phyloP scores from a whole-genome alignment of 2,113 vertebrate genomes.

The Perca flavescens region DNA sequence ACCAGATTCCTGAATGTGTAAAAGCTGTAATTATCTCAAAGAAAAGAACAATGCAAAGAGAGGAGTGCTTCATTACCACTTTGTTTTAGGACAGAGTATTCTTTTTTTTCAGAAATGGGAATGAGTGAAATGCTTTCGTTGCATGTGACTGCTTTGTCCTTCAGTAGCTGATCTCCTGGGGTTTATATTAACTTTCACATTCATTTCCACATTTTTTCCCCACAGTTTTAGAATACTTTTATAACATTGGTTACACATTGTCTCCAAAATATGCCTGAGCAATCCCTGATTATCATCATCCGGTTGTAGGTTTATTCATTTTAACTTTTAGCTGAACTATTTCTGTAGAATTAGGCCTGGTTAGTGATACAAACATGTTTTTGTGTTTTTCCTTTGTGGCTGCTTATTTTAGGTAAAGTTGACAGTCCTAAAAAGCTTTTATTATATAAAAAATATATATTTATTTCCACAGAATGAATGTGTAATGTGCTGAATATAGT shows the following conservation, averaged over 20 bases:
- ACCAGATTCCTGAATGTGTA: slow-evolving; percentile 66
- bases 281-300: background rate
- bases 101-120: slow-evolving; percentile 14
- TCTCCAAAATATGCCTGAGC: background rate
- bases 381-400: background rate
- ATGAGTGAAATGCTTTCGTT: slow-evolving; percentile 26
- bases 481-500: background rate
- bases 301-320: background rate
- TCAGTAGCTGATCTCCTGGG: slow-evolving; percentile 43
- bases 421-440: background rate
- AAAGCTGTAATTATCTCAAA: slow-evolving; percentile 78
- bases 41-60: slow-evolving; percentile 68
- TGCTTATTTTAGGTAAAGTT: background rate
- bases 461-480: background rate
- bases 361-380: background rate
- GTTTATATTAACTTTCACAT: slow-evolving; percentile 70
- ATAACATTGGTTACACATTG: slow-evolving; percentile 21
- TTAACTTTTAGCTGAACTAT: background rate
- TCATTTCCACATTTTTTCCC: slow-evolving; percentile 55
- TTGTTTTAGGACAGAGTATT: slow-evolving; percentile 46
- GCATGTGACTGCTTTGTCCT: slow-evolving; percentile 61
- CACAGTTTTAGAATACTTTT: slow-evolving; percentile 5
- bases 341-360: background rate
- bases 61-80: slow-evolving; percentile 66
- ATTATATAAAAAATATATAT: background rate